A percentile compares a stretch with the other conserved stretches of the same genome.
Evolutionary conservation across 2,888 invertebrate genomes (phyloP).

Genomic region (Tanytarsus gracilentus): DNA sequence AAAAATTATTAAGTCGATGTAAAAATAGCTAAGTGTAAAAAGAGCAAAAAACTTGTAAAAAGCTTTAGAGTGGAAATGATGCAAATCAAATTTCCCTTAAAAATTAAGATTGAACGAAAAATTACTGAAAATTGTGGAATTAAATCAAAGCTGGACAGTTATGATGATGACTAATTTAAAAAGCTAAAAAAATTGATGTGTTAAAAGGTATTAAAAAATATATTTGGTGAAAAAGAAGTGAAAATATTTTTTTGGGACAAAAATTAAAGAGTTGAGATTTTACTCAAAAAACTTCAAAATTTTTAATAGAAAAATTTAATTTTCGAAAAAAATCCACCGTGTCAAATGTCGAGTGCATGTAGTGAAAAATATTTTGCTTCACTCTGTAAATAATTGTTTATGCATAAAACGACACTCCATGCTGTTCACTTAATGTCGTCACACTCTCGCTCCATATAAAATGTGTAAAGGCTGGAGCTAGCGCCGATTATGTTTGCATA

Average conservation of each 20-base stretch:
- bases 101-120: not conserved
- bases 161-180: not conserved
- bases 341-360: too few species aligned
- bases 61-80: not conserved
- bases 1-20: not conserved
- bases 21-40: constrained; percentile 8
- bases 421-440: constrained; percentile 4
- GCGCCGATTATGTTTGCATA: constrained; percentile 21
- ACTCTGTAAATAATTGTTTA: constrained; percentile 12
- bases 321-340: too few species aligned
- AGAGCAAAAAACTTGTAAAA: not conserved
- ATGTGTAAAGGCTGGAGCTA: not conserved
- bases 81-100: not conserved
- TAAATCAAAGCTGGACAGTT: not conserved
- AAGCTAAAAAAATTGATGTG: not conserved
- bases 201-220: not conserved
- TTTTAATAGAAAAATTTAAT: not conserved
- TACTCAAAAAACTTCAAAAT: too few species aligned
- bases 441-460: not conserved
- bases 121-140: not conserved
- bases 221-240: not conserved
- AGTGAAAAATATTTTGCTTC: too few species aligned
- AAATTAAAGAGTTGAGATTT: not conserved
- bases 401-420: constrained; percentile 8
- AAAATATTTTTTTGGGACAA: not conserved